Base-by-base conservation (phyloP, 2,797 vertebrate genomes). In the Xenops minutus region DNA sequence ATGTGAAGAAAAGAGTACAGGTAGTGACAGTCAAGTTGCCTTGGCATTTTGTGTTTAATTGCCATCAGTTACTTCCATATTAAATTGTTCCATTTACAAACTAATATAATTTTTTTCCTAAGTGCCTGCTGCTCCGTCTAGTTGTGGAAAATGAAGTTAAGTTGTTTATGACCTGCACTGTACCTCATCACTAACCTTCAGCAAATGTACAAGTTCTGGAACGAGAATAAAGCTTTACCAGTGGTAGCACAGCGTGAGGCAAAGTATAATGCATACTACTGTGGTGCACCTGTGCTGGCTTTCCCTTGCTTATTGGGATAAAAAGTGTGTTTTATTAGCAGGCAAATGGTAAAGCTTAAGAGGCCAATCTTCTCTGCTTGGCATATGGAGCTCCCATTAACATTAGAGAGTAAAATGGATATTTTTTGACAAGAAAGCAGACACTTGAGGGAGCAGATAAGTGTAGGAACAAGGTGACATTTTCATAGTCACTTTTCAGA, bases 11-110 rank as follows among this genome's bases (percentile, higher is more conserved):
- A 24, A 69, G 37, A 58, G 41, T 56, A 69, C 41, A 55, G 34
- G 54, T 64, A 74, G 49, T 63, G 63, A 73, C 63, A 92, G 51
- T 62, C 51, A 85, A 85, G 41, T 83, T 85, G 58, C 41, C 75
- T 80, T 78, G 87, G 69, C 83, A 54, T 94, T 94, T 69, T 84
- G 6, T 55, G 51, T 71, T 91, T 88, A 66, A 88, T 90, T 94
- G 48, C 63, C 52, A 61, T 88, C 73, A 59, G 62, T 74, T 93
- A 73, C 79, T 93, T 92, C 64, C 32, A 36, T 92, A 88, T 84
- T 88, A 92, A 91, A 73, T 85, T 82, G 73, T 88, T 95, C 67
- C 69, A 76, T 88, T 95, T 93, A 92, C 84, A 85, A 89, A 81
- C n/a, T 32, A 81, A 71, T 78, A 43, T 91, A 63, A 27, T 48